Evolutionary conservation across 2,113 vertebrate genomes (phyloP).

Genomic region (Terrapene triunguis): DNA sequence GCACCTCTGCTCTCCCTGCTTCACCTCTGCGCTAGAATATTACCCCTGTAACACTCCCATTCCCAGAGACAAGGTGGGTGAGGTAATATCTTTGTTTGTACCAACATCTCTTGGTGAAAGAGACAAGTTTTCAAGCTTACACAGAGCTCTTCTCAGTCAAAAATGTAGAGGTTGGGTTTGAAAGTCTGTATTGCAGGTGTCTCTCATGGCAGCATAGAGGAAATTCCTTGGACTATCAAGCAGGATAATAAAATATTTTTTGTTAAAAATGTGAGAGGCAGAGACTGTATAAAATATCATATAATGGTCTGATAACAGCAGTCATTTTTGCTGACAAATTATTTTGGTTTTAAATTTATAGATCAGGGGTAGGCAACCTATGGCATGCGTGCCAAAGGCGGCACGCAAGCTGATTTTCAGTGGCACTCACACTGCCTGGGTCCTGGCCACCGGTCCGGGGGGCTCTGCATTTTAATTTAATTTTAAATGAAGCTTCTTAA

Average conservation of each 20-base stretch:
- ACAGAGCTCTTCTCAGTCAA: neutral
- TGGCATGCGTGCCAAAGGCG: no score
- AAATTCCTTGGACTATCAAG: neutral
- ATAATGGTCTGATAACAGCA: neutral
- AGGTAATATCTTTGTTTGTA: neutral
- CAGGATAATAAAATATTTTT: neutral
- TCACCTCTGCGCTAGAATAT: neutral
- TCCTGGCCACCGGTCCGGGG: no score
- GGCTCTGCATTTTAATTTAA: no score
- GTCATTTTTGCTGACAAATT: neutral
- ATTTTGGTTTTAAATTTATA: neutral
- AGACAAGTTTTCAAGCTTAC: neutral
- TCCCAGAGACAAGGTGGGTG: neutral
- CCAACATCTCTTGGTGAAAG: neutral
- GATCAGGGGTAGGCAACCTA: no score
- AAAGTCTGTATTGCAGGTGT: neutral
- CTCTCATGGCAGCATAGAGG: neutral
- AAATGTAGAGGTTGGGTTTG: neutral
- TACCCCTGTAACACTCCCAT: neutral
- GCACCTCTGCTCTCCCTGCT: neutral
- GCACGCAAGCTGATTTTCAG: no score
- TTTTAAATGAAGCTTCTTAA: no score
- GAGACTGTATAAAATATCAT: neutral
- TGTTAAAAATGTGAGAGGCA: neutral
- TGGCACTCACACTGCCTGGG: no score